A percentile compares a stretch with the other conserved stretches of the same genome.
phyloP scores from a whole-genome alignment of 2,888 invertebrate species.

The Dryocosmus kuriphilus region DNA sequence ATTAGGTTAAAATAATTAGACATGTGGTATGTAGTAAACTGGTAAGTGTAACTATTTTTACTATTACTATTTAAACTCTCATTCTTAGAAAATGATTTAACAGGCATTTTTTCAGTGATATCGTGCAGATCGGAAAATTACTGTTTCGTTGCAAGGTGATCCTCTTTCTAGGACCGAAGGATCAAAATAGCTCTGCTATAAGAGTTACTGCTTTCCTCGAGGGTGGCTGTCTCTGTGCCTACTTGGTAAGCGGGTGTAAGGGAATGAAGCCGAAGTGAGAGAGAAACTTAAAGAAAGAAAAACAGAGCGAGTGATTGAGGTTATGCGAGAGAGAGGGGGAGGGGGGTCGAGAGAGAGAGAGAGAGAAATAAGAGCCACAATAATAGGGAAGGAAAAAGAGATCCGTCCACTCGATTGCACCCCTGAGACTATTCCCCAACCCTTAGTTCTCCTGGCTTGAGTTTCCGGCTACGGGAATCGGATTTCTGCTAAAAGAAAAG shows the following conservation, averaged over 20 bases:
- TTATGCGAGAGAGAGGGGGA: slow-evolving; percentile 67
- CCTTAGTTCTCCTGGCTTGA: slow-evolving; percentile 39
- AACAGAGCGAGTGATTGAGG: slow-evolving; percentile 50
- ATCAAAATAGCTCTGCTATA: slow-evolving; percentile 30
- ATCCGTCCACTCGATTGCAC: slow-evolving; percentile 54
- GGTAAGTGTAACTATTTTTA: too few species aligned
- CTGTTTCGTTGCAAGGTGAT: slow-evolving; percentile 17
- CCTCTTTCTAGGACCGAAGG: background rate
- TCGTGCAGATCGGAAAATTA: background rate
- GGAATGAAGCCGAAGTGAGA: slow-evolving; percentile 45
- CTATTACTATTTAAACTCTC: too few species aligned
- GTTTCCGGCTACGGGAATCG: slow-evolving; percentile 36
- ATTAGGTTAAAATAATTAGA: too few species aligned
- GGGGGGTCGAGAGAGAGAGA: slow-evolving; percentile 66
- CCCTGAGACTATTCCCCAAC: slow-evolving; percentile 48
- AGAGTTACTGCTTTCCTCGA: slow-evolving; percentile 59
- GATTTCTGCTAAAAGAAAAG: slow-evolving; percentile 42
- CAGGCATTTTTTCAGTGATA: background rate
- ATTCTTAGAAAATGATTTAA: too few species aligned
- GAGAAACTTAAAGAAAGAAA: slow-evolving; percentile 46
- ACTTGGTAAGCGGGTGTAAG: slow-evolving; percentile 58
- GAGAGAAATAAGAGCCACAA: slow-evolving; percentile 44
- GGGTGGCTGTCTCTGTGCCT: slow-evolving; percentile 64
- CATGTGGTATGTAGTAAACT: too few species aligned
- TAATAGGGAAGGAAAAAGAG: slow-evolving; percentile 48